Evolutionary conservation across 2,888 invertebrate species (phyloP).

Genomic region (Biston stratarius): DNA sequence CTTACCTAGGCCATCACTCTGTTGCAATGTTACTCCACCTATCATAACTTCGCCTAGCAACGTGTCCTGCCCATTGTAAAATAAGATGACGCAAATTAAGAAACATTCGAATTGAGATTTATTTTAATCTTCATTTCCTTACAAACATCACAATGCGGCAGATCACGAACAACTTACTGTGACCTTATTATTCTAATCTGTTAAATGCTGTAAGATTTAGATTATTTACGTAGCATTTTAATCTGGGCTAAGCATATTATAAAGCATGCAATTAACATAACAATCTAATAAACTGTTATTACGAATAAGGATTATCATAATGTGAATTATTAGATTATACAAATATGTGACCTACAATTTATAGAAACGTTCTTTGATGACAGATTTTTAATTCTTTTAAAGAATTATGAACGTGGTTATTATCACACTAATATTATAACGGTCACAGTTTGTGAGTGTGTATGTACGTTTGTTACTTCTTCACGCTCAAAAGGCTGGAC

Average conservation of each 20-base stretch:
- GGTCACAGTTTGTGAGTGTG: too few species aligned
- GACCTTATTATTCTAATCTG: slow-evolving; percentile 28
- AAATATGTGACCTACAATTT: slow-evolving; percentile 24
- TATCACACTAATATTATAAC: too few species aligned
- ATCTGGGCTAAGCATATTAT: slow-evolving; percentile 36
- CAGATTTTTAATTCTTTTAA: background rate
- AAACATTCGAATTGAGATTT: background rate
- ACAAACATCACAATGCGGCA: slow-evolving; percentile 2
- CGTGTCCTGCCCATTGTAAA: too few species aligned
- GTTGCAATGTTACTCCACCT: too few species aligned
- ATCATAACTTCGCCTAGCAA: too few species aligned
- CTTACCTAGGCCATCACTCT: too few species aligned
- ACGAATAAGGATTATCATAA: slow-evolving; percentile 35
- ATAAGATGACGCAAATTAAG: background rate
- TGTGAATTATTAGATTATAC: slow-evolving; percentile 28
- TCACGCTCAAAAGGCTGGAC: too few species aligned
- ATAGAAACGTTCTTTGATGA: background rate
- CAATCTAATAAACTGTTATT: slow-evolving; percentile 35
- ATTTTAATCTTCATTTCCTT: background rate
- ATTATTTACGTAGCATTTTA: slow-evolving; percentile 32
- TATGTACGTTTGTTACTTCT: too few species aligned
- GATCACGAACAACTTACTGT: slow-evolving; percentile 1
- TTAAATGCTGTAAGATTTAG: slow-evolving; percentile 6
- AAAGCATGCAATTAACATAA: slow-evolving; percentile 30
- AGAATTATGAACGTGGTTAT: background rate